Evolutionary conservation across 2,797 vertebrate genomes (phyloP).

Genomic region (Micrastur ruficollis): DNA sequence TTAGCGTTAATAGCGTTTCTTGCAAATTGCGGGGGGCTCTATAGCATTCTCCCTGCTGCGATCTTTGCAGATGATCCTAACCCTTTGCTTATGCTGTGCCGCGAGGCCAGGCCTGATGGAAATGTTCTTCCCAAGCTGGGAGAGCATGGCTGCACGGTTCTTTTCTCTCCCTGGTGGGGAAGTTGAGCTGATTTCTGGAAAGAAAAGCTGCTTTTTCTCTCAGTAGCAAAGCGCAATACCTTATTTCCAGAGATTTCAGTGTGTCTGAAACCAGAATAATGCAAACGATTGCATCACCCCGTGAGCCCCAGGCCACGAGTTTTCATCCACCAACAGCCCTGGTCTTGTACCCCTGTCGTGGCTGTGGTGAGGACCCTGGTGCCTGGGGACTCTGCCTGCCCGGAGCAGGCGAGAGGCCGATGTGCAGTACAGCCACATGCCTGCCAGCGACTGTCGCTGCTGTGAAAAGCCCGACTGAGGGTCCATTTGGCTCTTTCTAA

Average conservation of each 20-base stretch:
- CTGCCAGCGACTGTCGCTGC: neutral
- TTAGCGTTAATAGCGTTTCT: neutral
- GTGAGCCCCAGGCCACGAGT: rapidly evolving
- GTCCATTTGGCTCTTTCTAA: neutral
- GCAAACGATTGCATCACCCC: too few relatives aligned
- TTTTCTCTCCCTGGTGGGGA: neutral
- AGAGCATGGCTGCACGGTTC: neutral
- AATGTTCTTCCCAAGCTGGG: neutral
- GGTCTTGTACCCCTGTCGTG: neutral
- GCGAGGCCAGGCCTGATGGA: neutral
- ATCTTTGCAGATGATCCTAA: neutral
- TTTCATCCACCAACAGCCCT: rapidly evolving
- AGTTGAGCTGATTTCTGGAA: neutral
- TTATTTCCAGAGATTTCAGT: neutral
- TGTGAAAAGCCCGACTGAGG: neutral
- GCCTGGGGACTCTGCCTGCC: rapidly evolving
- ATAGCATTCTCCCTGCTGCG: neutral
- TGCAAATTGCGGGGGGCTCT: neutral
- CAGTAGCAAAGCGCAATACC: neutral
- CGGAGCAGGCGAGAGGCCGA: neutral
- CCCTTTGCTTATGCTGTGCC: neutral
- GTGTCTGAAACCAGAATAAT: neutral
- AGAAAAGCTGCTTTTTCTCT: neutral
- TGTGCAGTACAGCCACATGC: rapidly evolving
- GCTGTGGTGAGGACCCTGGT: rapidly evolving